A percentile compares a stretch with the other conserved stretches of the same genome.
Conservation (phyloP, 2,797 vertebrate genomes). For the Peromyscus nudipes region DNA sequence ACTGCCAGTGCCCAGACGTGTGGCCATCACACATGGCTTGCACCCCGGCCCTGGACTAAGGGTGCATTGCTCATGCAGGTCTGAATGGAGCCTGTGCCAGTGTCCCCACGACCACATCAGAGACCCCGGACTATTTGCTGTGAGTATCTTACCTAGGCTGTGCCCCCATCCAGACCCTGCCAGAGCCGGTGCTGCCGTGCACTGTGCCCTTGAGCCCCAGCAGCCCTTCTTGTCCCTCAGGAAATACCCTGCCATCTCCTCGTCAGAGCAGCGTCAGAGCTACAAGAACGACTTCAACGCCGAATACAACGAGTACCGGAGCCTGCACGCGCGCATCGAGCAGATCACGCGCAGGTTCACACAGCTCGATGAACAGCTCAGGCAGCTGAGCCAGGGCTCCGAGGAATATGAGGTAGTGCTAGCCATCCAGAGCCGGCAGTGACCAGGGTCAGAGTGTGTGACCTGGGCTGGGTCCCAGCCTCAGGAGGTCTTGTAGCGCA, state of each 20-base stretch:
- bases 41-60: neutral
- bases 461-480: neutral
- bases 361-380: constrained; percentile 95
- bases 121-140: constrained; percentile 96
- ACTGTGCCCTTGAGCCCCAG: neutral
- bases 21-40: too few species aligned
- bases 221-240: constrained; percentile 84
- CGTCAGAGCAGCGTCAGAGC: constrained; percentile 96
- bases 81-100: constrained; percentile 94
- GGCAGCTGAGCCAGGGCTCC: constrained; percentile 95
- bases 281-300: constrained; percentile 99
- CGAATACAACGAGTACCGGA: constrained; percentile 97
- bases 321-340: constrained; percentile 96
- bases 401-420: constrained; percentile 94
- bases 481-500: neutral
- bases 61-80: constrained; percentile 87
- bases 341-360: constrained; percentile 96
- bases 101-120: constrained; percentile 93
- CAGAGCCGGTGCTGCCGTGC: neutral
- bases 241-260: constrained; percentile 95
- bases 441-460: too few species aligned
- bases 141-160: constrained; percentile 89
- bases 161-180: neutral
- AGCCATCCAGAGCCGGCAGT: neutral
- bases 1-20: neutral